phyloP scores from a whole-genome alignment of 1,140 invertebrate species.

The Lepidurus couesii region DNA sequence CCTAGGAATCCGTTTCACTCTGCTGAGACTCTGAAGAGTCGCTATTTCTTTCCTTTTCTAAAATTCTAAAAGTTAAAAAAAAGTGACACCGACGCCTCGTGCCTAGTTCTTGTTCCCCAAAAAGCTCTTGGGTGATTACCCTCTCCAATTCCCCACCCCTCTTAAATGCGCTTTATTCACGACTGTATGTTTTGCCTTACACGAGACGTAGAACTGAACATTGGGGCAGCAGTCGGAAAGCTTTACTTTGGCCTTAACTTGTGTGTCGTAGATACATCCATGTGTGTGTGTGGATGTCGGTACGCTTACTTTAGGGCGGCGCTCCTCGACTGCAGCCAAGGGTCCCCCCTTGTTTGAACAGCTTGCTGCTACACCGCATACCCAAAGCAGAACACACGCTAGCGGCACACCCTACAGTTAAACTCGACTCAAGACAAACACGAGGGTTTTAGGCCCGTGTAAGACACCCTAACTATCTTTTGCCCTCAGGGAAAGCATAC shows the following conservation, averaged over 20 bases:
- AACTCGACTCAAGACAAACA: neutral
- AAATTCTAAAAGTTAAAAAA: too few relatives aligned
- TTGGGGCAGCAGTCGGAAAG: neutral
- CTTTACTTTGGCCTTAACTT: constrained; percentile 11
- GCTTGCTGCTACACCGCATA: neutral
- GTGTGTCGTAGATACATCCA: neutral
- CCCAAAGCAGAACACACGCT: neutral
- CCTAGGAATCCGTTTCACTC: too few relatives aligned
- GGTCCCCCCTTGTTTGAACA: neutral
- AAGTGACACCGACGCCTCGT: too few relatives aligned
- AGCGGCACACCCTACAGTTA: neutral
- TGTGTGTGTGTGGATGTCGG: neutral
- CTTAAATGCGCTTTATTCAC: neutral
- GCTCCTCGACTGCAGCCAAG: neutral
- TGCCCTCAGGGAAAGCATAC: too few relatives aligned
- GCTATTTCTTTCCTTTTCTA: too few relatives aligned
- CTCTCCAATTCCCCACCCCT: too few relatives aligned
- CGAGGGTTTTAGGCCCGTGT: too few relatives aligned
- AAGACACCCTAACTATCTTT: too few relatives aligned
- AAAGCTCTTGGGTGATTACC: too few relatives aligned
- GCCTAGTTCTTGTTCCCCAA: too few relatives aligned
- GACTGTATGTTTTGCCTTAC: neutral
- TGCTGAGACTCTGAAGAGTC: too few relatives aligned
- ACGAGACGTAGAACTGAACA: neutral
- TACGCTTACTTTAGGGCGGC: neutral